A percentile compares a stretch with the other conserved stretches of the same genome.
Evolutionary conservation across 2,888 invertebrate genomes (phyloP).

Genomic region (Acleris emargana): DNA sequence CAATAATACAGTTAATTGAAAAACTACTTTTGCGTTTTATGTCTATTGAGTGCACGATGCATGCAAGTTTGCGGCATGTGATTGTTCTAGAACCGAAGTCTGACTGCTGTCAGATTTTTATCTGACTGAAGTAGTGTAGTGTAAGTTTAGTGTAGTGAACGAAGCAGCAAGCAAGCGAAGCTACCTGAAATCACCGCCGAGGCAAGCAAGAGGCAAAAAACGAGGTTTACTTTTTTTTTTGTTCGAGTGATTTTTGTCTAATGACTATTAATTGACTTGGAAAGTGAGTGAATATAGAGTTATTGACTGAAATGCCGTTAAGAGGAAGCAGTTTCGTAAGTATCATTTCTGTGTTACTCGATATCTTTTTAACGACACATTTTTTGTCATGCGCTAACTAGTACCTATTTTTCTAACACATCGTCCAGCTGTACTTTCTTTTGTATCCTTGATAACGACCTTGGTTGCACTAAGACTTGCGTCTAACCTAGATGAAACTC

Average conservation of each 20-base stretch:
- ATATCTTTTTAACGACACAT: constrained; percentile 48
- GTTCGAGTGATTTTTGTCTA: constrained; percentile 25
- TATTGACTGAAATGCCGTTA: constrained; percentile 74
- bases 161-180: constrained; percentile 17
- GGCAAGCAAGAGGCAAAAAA: constrained; percentile 27
- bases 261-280: constrained; percentile 36
- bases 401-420: constrained; percentile 40
- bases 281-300: constrained; percentile 46
- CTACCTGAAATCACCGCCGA: constrained; percentile 10
- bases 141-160: no score
- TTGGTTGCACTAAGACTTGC: constrained; percentile 56
- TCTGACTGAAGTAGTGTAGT: constrained; percentile 40
- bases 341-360: constrained; percentile 49
- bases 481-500: constrained; percentile 40
- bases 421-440: constrained; percentile 43
- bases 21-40: neutral
- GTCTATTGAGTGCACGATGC: constrained; percentile 13
- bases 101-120: constrained; percentile 50
- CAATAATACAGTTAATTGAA: neutral
- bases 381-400: constrained; percentile 37
- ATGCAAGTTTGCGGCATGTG: constrained; percentile 42
- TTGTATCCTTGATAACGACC: constrained; percentile 43
- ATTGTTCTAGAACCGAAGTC: constrained; percentile 62
- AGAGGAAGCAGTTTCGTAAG: constrained; percentile 76
- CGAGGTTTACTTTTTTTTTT: constrained; percentile 34